Base-by-base conservation (phyloP, 2,888 invertebrate species). In the Alloscopus bannaensis region DNA sequence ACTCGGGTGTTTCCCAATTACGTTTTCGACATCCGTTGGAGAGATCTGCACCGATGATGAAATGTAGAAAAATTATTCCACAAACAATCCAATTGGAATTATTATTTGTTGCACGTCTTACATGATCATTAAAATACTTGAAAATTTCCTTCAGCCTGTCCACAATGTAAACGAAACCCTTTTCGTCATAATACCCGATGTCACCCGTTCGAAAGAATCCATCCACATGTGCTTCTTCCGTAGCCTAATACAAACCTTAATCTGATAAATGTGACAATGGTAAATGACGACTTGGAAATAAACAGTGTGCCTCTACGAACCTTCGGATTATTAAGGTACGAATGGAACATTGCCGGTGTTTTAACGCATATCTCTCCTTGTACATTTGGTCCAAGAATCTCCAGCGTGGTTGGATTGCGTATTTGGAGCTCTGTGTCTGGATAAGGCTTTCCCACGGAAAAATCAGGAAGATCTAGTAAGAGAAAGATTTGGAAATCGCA, bases 71-170 rank as follows among this genome's bases (percentile, higher is more conserved):
- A n/a, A n/a, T n/a, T n/a, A n/a, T n/a, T n/a, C n/a, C n/a, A n/a
- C n/a, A n/a, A n/a, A n/a, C n/a, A n/a, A n/a, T n/a, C n/a, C n/a
- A n/a, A n/a, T n/a, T n/a, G n/a, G n/a, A n/a, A n/a, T n/a, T n/a
- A n/a, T n/a, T n/a, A n/a, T n/a, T n/a, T n/a, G n/a, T n/a, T 29
- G 18, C n/a, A 18, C 28, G 13, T n/a, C 50, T 79, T 64, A 84
- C 84, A 62, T 84, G 83, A 69, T 83, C 76, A 45, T 79, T 68
- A 8, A 26, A 72, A 31, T 81, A 83, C 71, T 83, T 84, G 71
- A 84, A 84, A 28, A 84, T 81, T 59, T 84, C 84, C 31, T 84
- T 84, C 24, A 76, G 36, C 28, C 84, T 47, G 42, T 84, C 84
- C 22, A 84, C 83, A n/a, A 84, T 20, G 50, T 71, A 83, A 0